phyloP scores from a whole-genome alignment of 1,140 invertebrate genomes.

The Platyscapa corneri region DNA sequence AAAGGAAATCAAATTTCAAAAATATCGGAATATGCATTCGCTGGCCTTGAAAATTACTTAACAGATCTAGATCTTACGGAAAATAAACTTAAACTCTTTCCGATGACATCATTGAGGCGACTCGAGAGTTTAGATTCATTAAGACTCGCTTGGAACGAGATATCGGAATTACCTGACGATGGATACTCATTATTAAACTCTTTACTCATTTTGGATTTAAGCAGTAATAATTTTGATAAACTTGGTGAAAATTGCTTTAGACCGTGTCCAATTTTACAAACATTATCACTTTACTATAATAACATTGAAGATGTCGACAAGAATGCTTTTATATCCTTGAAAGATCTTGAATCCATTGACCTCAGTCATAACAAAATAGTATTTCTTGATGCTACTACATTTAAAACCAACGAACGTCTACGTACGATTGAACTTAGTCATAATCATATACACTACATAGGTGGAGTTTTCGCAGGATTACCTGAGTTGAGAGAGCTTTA shows the following conservation, averaged over 20 bases:
- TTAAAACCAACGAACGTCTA: slow-evolving; percentile 83
- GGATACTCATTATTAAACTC: slow-evolving; percentile 82
- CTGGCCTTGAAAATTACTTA: slow-evolving; percentile 86
- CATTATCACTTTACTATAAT: slow-evolving; percentile 88
- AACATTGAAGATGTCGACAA: slow-evolving; percentile 85
- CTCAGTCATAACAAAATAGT: slow-evolving; percentile 91
- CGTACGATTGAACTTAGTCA: slow-evolving; percentile 89
- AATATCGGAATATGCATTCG: slow-evolving; percentile 89
- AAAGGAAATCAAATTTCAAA: slow-evolving; percentile 87
- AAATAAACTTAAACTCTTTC: slow-evolving; percentile 88
- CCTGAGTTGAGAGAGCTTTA: slow-evolving; percentile 87
- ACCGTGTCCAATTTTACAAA: slow-evolving; percentile 85
- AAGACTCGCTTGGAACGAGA: slow-evolving; percentile 89
- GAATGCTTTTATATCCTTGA: slow-evolving; percentile 83
- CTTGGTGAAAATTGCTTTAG: slow-evolving; percentile 85
- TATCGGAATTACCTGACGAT: slow-evolving; percentile 81
- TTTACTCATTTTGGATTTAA: slow-evolving; percentile 86
- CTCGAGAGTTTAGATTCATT: slow-evolving; percentile 83
- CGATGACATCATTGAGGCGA: slow-evolving; percentile 84
- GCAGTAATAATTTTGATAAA: slow-evolving; percentile 87
- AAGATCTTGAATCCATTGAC: slow-evolving; percentile 87
- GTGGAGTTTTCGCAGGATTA: slow-evolving; percentile 86
- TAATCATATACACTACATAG: slow-evolving; percentile 90
- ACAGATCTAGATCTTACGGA: slow-evolving; percentile 89
- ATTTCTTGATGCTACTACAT: slow-evolving; percentile 81